phyloP scores from a whole-genome alignment of 2,888 invertebrate species.

The Oegoconia quadripuncta region DNA sequence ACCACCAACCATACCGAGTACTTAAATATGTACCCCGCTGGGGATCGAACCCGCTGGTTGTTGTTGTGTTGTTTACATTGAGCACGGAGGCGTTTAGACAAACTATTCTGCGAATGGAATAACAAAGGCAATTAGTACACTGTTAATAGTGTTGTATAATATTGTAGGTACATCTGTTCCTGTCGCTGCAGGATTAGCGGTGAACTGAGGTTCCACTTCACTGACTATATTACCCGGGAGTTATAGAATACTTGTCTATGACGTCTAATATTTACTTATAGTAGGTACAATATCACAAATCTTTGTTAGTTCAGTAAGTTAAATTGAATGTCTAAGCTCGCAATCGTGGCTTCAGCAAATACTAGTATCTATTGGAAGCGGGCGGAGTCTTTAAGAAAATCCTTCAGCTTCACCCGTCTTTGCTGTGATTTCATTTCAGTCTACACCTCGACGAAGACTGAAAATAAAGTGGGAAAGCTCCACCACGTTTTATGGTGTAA shows the following conservation, averaged over 20 bases:
- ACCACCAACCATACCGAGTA: too few relatives aligned
- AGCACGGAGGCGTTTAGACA: too few relatives aligned
- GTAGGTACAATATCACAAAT: constrained; percentile 44
- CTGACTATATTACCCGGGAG: too few relatives aligned
- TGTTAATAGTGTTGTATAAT: too few relatives aligned
- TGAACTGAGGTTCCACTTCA: too few relatives aligned
- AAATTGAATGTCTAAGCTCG: constrained; percentile 69
- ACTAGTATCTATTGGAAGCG: constrained; percentile 59
- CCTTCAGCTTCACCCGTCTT: constrained; percentile 47
- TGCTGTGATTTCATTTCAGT: constrained; percentile 26
- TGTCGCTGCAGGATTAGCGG: too few relatives aligned
- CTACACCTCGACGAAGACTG: constrained; percentile 4
- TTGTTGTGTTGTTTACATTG: too few relatives aligned
- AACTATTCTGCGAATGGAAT: too few relatives aligned
- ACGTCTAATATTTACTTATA: constrained; percentile 29
- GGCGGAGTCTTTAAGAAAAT: constrained; percentile 59
- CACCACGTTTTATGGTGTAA: constrained; percentile 2
- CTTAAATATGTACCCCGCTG: too few relatives aligned
- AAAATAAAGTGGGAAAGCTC: constrained; percentile 4
- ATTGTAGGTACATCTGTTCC: too few relatives aligned
- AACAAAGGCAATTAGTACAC: too few relatives aligned
- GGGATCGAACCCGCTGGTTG: too few relatives aligned
- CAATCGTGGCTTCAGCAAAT: constrained; percentile 65
- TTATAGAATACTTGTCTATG: constrained; percentile 5
- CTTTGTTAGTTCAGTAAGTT: constrained; percentile 59